These are phyloP conservation scores for Darevskia nairensis DNA, from an alignment of 2,797 vertebrate genomes.

Conservation along the genomic window DNA sequence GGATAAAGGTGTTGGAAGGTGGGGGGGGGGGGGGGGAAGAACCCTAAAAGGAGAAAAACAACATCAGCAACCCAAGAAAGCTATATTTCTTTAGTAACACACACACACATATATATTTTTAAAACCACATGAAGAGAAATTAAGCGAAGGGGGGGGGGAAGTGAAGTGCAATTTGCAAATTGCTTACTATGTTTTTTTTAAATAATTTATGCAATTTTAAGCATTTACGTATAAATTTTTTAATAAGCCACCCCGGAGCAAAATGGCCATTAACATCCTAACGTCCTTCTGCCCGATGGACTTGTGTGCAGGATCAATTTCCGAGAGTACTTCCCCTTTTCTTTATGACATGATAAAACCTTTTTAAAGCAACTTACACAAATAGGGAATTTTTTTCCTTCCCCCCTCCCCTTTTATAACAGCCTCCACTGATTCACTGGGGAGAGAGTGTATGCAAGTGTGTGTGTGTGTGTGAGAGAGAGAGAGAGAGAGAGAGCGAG, in stretches of 20 bases:
- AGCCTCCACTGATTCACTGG: constrained; percentile 89
- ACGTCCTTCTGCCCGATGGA: constrained; percentile 99
- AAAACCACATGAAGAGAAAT: not conserved
- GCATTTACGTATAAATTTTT: constrained; percentile 99
- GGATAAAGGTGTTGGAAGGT: constrained; percentile 33
- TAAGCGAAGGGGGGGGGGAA: constrained; percentile 64
- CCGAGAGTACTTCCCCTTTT: constrained; percentile 84
- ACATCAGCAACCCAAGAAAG: not conserved
- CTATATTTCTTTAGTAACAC: not conserved
- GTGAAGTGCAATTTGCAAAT: constrained; percentile 81
- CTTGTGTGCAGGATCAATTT: constrained; percentile 98
- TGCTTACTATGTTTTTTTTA: constrained; percentile 98
- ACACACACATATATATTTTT: not conserved
- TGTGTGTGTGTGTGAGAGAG: not conserved
- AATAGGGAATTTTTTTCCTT: constrained; percentile 91
- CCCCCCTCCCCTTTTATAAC: constrained; percentile 58
- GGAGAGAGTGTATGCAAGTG: constrained; percentile 5
- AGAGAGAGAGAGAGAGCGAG: not conserved
- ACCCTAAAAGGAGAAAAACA: not conserved
- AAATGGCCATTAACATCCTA: constrained; percentile 99
- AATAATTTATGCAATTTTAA: constrained; percentile 99
- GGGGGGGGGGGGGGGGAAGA: too few relatives aligned
- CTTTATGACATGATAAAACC: constrained; percentile 99
- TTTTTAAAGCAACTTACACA: constrained; percentile 99
- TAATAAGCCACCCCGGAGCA: constrained; percentile 99